Percentiles rank a stretch among this genome's conserved stretches.
Conservation (phyloP, 2,888 invertebrate genomes). For the Homarus gammarus region DNA sequence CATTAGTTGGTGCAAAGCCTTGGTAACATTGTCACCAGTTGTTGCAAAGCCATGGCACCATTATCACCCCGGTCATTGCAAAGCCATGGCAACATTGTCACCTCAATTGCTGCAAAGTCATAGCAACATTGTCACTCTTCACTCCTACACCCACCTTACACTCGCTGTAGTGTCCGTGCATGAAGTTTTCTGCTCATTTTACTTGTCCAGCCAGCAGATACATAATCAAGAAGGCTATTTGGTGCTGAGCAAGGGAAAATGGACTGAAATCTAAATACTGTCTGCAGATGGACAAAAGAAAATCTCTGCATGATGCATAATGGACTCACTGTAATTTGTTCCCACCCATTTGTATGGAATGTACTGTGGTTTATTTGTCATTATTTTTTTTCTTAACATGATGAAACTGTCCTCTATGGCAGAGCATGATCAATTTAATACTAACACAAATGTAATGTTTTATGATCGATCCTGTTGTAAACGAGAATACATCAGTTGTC, state of each 20-base stretch:
- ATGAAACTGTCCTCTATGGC: conserved; percentile 18
- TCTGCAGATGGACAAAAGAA: conserved; percentile 1
- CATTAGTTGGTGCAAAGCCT: too few species aligned
- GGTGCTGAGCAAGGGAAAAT: conserved; percentile 31
- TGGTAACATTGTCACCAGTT: too few species aligned
- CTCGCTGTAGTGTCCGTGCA: conserved; percentile 49
- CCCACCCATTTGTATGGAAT: conserved; percentile 1
- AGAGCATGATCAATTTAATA: conserved; percentile 30
- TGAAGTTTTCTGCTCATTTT: conserved; percentile 30
- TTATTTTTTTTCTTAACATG: background rate
- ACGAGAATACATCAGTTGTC: background rate
- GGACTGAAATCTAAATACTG: background rate
- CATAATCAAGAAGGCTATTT: background rate
- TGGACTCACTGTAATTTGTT: conserved; percentile 4
- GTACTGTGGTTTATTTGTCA: background rate
- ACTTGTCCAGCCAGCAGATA: conserved; percentile 26
- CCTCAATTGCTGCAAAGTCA: too few species aligned
- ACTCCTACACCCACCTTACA: conserved; percentile 40
- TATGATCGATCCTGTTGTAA: background rate
- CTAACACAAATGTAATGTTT: conserved; percentile 9
- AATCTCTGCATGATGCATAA: conserved; percentile 25
- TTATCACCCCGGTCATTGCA: too few species aligned
- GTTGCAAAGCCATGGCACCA: conserved; percentile 34
- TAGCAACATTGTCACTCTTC: conserved; percentile 8
- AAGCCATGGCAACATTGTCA: too few species aligned